These are phyloP conservation scores for Morinoia aosen DNA, from an alignment of 2,888 invertebrate genomes.

Conservation along the genomic window DNA sequence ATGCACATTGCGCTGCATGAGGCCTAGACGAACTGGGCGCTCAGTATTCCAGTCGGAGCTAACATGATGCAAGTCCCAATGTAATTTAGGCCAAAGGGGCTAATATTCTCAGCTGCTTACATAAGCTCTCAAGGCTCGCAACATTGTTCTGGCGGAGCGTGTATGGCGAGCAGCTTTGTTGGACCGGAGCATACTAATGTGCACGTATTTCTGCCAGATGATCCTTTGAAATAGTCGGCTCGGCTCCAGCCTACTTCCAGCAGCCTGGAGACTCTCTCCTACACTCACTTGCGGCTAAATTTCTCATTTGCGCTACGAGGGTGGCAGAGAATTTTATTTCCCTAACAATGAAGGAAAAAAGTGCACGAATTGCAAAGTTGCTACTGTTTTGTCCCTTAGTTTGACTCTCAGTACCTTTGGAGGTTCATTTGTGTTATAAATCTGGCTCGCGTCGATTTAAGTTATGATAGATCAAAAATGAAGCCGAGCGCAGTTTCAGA, in stretches of 20 bases:
- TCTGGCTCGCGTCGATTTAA: neutral
- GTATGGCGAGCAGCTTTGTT: conserved; percentile 38
- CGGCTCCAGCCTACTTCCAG: neutral
- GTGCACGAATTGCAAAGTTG: neutral
- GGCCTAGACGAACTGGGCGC: neutral
- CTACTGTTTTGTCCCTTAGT: neutral
- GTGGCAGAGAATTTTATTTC: neutral
- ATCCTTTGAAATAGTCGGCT: conserved; percentile 44
- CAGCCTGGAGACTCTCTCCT: neutral
- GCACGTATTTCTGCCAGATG: conserved; percentile 27
- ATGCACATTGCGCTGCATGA: neutral
- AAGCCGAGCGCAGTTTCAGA: neutral
- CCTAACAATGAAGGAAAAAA: neutral
- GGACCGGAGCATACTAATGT: conserved; percentile 29
- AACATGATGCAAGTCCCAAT: conserved; percentile 45
- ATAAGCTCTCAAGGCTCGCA: conserved; percentile 28
- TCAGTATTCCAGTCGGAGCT: conserved; percentile 31
- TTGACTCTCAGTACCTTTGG: neutral
- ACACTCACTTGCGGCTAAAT: neutral
- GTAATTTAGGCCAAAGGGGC: conserved; percentile 40
- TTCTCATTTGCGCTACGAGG: neutral
- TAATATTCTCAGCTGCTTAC: conserved; percentile 49
- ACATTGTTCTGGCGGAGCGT: conserved; percentile 27
- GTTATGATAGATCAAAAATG: neutral
- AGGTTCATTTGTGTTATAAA: neutral